phyloP scores from a whole-genome alignment of 2,797 vertebrate genomes.

The Mus spretus region DNA sequence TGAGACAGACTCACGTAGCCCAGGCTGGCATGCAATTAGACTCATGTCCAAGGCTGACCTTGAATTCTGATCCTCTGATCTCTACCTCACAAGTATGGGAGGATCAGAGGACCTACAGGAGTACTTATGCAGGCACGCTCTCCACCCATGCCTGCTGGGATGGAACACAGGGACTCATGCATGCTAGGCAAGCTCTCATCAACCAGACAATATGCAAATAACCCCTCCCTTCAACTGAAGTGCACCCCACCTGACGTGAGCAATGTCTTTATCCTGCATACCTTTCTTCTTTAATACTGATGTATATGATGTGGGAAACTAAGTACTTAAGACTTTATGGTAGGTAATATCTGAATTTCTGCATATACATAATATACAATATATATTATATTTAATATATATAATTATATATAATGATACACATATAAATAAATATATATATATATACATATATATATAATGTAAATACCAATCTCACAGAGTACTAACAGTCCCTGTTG shows the following conservation, averaged over 20 bases:
- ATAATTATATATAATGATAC: no score
- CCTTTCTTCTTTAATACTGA: conserved; percentile 43
- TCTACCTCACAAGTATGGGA: neutral
- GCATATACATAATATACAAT: neutral
- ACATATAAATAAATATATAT: no score
- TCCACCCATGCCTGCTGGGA: neutral
- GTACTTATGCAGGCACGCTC: neutral
- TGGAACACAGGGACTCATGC: neutral
- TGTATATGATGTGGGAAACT: neutral
- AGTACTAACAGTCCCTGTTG: conserved; percentile 1
- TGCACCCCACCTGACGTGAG: neutral
- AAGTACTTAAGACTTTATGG: neutral
- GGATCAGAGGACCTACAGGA: neutral
- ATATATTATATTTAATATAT: no score
- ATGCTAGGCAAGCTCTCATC: neutral
- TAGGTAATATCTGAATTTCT: conserved; percentile 20
- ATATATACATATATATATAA: neutral
- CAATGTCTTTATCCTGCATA: neutral
- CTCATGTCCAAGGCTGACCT: neutral
- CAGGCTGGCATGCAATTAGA: neutral
- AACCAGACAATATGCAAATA: no score
- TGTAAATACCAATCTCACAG: neutral
- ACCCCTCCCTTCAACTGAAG: neutral
- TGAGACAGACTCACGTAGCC: no score
- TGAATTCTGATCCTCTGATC: neutral